phyloP scores from a whole-genome alignment of 2,797 vertebrate genomes.

The Labeo calbasu region DNA sequence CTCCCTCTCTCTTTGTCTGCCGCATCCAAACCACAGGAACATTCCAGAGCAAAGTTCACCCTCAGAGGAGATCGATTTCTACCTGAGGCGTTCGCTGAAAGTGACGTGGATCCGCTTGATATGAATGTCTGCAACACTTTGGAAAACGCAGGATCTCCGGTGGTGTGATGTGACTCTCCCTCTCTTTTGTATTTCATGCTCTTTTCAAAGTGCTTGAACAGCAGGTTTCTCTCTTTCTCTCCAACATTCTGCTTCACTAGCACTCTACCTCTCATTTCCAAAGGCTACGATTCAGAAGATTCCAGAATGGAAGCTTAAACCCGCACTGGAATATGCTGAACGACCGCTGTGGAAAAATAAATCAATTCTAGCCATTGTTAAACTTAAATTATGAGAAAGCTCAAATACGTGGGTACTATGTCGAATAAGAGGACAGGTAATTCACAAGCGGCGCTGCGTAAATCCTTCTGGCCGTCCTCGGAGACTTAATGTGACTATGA shows the following conservation, averaged over 20 bases:
- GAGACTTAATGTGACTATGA: slow-evolving; percentile 34
- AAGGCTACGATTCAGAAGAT: slow-evolving; percentile 12
- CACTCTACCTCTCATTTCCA: slow-evolving; percentile 25
- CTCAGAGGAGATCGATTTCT: slow-evolving; percentile 42
- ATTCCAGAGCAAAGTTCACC: slow-evolving; percentile 48
- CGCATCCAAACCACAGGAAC: slow-evolving; percentile 25
- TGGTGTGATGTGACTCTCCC: slow-evolving; percentile 32
- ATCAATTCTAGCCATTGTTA: slow-evolving; percentile 24
- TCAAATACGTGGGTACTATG: slow-evolving; percentile 15
- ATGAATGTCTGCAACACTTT: slow-evolving; percentile 31
- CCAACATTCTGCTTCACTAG: not conserved
- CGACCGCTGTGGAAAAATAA: not conserved
- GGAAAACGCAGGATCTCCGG: slow-evolving; percentile 46
- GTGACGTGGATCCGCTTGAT: slow-evolving; percentile 48
- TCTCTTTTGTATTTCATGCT: not conserved
- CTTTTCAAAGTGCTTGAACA: slow-evolving; percentile 32
- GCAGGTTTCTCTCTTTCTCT: slow-evolving; percentile 27
- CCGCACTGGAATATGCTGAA: slow-evolving; percentile 1
- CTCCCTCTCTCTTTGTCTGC: slow-evolving; percentile 11
- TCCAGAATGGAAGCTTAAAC: slow-evolving; percentile 14
- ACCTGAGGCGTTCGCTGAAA: slow-evolving; percentile 28
- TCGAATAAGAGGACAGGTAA: not conserved
- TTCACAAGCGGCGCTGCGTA: not conserved
- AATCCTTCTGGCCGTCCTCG: slow-evolving; percentile 19
- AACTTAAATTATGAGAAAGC: slow-evolving; percentile 20